Base-by-base conservation (phyloP, 2,888 invertebrate genomes). In the Teleiodes luculella region DNA sequence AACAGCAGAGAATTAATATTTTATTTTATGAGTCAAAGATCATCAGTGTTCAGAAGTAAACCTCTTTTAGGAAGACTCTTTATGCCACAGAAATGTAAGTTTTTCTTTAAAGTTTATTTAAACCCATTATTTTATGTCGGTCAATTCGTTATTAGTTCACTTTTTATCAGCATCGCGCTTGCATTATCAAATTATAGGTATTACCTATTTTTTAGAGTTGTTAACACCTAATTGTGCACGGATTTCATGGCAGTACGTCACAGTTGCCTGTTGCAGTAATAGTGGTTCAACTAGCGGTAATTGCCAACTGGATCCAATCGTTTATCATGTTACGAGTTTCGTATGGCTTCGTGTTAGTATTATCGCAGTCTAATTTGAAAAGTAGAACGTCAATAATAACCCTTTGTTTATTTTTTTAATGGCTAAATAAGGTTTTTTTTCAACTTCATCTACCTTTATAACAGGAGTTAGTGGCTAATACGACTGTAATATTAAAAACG, bases 261-360 rank as follows among this genome's bases (percentile, higher is more conserved):
- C 71, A 72, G 65, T 65, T 62, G 60, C 54, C 66, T 64, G 64
- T 66, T 73, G 73, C 70, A 63, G 70, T 74, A 75, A 71, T 70
- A 72, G 66, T 72, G 68, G 72, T 70, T 65, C 70, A 61, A 60
- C 62, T 69, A 60, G 64, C 58, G 63, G 73, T 86, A 85, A 86
- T 86, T 85, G 80, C 74, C 70, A 72, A 66, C 79, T 77, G 62
- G 81, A 84, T 83, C 86, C 76, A 86, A 86, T 86, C 79, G 80
- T 79, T 83, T 85, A 84, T 84, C 82, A 78, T 78, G 77, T 80
- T 76, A 77, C 72, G 71, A 70, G 68, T 76, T 76, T 81, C 72
- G 75, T 78, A 76, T 70, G 62, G 70, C 76, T 76, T 57, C 62
- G 57, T 72, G 75, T 68, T 62, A 69, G 68, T 69, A 70, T 72